Evolutionary conservation across 2,888 invertebrate species (phyloP), one percentile per base, ranked within the genome.

Genomic region (Hartigia nigra): DNA sequence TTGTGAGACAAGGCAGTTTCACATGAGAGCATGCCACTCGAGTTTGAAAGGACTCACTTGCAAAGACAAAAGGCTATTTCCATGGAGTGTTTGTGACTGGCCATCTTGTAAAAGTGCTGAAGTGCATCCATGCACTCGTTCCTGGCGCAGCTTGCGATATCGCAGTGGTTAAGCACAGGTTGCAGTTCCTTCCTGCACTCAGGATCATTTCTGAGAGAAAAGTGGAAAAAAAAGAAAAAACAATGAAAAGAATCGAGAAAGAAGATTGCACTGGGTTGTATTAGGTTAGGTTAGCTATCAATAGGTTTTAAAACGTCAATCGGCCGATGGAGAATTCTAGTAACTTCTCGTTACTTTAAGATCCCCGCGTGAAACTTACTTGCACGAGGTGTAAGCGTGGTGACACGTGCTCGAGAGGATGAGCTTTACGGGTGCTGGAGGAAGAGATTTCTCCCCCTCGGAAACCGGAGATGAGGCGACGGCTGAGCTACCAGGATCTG

Each of bases 61-160:
- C 98, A 98, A 81, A 97, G 94, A 91, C 98, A 98, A 92, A 97
- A 97, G 85, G 97, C 98, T 87, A 97, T 96, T 92, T 97, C 97
- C 83, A 97, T 94, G 90, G 96, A 97, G 94, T 97, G 96, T 86
- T 95, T 95, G 84, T 96, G 95, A 79, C 95, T 95, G 32, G 95
- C 95, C 88, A 95, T 95, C 91, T 96, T 94, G 92, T 97, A 98
- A 92, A 98, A 97, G 78, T 95, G 95, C 90, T 97, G 95, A 86
- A 98, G 92, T 77, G 97, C 96, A 83, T 95, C 94, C 97, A 97
- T 97, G 92, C 98, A 98, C 80, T 96, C 96, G 89, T 96, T 96
- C 82, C 97, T 94, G 91, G 96, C 96, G 92, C 97, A 98, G 84
- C 95, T 93, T 85, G 94, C 93, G 87, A 93, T 92, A 89, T 96